Base-by-base conservation (phyloP, 2,888 invertebrate species). In the Platycheirus rosarum region DNA sequence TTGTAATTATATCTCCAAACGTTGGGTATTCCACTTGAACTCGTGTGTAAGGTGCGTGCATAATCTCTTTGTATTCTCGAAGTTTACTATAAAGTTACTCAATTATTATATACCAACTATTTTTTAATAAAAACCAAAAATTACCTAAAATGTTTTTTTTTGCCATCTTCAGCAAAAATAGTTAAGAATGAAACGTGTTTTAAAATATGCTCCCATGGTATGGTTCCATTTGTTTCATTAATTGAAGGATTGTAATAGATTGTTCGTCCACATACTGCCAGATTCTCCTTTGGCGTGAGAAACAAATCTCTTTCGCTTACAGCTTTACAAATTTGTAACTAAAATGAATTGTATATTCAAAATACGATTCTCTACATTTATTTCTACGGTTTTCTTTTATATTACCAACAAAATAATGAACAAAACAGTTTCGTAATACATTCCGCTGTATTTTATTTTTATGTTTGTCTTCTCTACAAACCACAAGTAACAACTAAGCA, bases 121-220 rank as follows among this genome's bases (percentile, higher is more conserved):
- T n/a, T n/a, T n/a, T n/a, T n/a, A n/a, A 32, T 23, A 44, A 18
- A 16, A 16, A 16, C 23, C n/a, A n/a, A 20, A 2, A 57, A 84
- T 53, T 86, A 90, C 90, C 89, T 90, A 14, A 88, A 68, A 84
- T 89, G 88, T 16, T 87, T 87, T 1, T 85, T 86, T 3, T 86
- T 78, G 4, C 87, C 87, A n/a, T 87, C 85, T 74, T 89, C 86
- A 29, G 88, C 87, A 44, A 89, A 89, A 9, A 95, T 91, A 1
- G 94, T 93, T 84, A 94, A 91, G 86, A 93, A 93, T 5, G 93
- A 93, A 80, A 94, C 93, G 89, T 94, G 94, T 75, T 93, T 92
- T 35, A 95, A 88, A 1, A 94, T 94, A 73, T 92, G 92, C 88
- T 94, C 94, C 95, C 95, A 95, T 86, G 92, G 91, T 4, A 44